Base-by-base conservation (phyloP, 2,113 vertebrate species). In the Spilogale gracilis region DNA sequence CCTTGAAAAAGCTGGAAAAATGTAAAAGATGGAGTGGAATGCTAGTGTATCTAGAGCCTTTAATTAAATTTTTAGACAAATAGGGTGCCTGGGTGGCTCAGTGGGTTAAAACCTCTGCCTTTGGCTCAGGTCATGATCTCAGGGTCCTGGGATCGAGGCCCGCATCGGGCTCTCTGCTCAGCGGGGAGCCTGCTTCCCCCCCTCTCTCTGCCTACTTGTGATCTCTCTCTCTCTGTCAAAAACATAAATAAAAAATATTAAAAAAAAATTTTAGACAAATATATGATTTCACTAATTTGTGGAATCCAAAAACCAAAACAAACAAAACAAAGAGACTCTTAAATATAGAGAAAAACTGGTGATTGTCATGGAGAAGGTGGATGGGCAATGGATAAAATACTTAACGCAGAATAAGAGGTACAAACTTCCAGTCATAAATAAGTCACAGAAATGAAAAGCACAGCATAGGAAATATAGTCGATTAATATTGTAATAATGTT, bases 51-150 rank as follows among this genome's bases (percentile, higher is more conserved):
- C 56, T 71, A 60, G 48, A 85, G 18, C 18, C 5, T 83, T 93
- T 96, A 89, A 92, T 60, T 65, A 96, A 94, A 97, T 96, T 50
- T 84, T 96, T 96, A 50, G 25, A 78, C 43, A 45, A 27, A 76
- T 45, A 38, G 38, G 38, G 38, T 38, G 38, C 38, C 38, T 38
- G 38, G 38, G 38, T 38, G 38, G 38, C 38, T 38, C 38, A 38
- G 38, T 38, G 38, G 38, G 38, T 38, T 38, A 38, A 38, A 38
- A 38, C 38, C 38, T 38, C 38, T 38, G 38, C 38, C 38, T 38
- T 38, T 2, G 38, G 38, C 38, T 38, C 38, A 38, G 38, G 38
- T 38, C 38, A 38, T 38, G 38, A 38, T 38, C 38, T 38, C 38
- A 38, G 38, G 38, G 38, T 38, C 38, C 38, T 38, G 38, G 38